A percentile compares a stretch with the other conserved stretches of the same genome.
Conservation (phyloP, 2,113 vertebrate species). For the Toxotes jaculatrix region DNA sequence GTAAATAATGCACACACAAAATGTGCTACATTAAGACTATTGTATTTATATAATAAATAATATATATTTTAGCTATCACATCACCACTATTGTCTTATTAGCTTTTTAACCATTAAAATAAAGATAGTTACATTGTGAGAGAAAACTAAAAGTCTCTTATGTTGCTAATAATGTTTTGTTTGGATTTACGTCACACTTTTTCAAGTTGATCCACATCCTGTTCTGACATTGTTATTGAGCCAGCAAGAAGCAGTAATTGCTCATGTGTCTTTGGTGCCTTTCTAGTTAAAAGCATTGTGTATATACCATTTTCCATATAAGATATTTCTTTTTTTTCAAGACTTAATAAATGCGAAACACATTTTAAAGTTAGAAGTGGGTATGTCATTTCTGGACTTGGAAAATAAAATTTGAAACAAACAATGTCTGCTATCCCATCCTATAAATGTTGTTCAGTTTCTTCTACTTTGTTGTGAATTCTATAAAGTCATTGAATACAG, state of each 20-base stretch:
- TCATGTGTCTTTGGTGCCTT: conserved; percentile 81
- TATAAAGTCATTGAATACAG: background rate
- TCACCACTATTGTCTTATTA: conserved; percentile 86
- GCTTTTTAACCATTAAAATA: conserved; percentile 79
- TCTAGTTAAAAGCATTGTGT: conserved; percentile 75
- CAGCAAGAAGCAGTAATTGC: conserved; percentile 52
- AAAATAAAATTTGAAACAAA: conserved; percentile 52
- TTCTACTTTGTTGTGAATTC: background rate
- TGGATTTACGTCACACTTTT: conserved; percentile 39
- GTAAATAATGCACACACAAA: conserved; percentile 59
- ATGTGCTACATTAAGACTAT: conserved; percentile 70
- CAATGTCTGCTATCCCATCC: background rate
- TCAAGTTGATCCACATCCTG: conserved; percentile 23
- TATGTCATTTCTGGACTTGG: conserved; percentile 62
- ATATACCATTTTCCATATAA: conserved; percentile 73
- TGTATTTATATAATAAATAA: conserved; percentile 85
- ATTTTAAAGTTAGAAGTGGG: conserved; percentile 69
- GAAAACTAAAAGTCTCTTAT: conserved; percentile 48
- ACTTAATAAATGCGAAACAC: conserved; percentile 80
- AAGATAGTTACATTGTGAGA: conserved; percentile 66
- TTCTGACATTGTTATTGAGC: conserved; percentile 54
- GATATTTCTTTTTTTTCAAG: conserved; percentile 67
- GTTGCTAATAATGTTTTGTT: conserved; percentile 48
- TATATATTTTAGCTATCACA: conserved; percentile 85
- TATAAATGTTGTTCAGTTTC: background rate